Base-by-base conservation (phyloP, 2,113 vertebrate species). In the Willisornis vidua region DNA sequence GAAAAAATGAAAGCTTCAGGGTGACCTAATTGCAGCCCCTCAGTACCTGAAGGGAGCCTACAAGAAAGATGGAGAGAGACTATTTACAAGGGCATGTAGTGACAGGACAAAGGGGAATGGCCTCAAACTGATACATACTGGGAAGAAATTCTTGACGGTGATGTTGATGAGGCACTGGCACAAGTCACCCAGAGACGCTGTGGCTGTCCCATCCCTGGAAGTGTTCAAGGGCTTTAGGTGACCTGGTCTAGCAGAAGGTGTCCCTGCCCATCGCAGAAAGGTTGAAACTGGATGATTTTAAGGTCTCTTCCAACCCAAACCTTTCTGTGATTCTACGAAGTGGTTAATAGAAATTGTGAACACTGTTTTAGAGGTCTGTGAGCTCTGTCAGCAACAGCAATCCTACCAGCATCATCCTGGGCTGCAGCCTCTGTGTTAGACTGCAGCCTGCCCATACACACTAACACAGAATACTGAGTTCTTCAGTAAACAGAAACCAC, bases 191-290 rank as follows among this genome's bases (percentile, higher is more conserved):
- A 68, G 29, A 31, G 46, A 35, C 29, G n/a, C 7, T n/a, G 28
- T 35, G 33, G 39, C 39, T 46, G 28, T 24, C 6, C 17, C 29
- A 15, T 14, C 14, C 14, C 28, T 18, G 29, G 5, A 54, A 54
- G 5, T 8, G 13, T 41, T 41, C 54, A 48, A 54, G 54, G 17
- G 26, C 46, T 54, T 41, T 23, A 14, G 54, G 39, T 18, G 45
- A 28, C 39, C 15, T 19, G 17, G 9, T 43, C n/a, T 13, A 35
- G 17, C 4, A 3, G 29, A n/a, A 75, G 11, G 4, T 19, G 1
- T 18, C 54, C 45, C 28, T 46, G 19, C 9, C 46, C 16, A 18
- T 6, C n/a, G 55, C 20, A 0, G 0, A 6, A 48, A 14, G 14
- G 10, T 6, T 76, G 55, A 20, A 76, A 54, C 17, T 15, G 14